phyloP scores from a whole-genome alignment of 2,888 invertebrate species.

The Sclerodermus sp. region DNA sequence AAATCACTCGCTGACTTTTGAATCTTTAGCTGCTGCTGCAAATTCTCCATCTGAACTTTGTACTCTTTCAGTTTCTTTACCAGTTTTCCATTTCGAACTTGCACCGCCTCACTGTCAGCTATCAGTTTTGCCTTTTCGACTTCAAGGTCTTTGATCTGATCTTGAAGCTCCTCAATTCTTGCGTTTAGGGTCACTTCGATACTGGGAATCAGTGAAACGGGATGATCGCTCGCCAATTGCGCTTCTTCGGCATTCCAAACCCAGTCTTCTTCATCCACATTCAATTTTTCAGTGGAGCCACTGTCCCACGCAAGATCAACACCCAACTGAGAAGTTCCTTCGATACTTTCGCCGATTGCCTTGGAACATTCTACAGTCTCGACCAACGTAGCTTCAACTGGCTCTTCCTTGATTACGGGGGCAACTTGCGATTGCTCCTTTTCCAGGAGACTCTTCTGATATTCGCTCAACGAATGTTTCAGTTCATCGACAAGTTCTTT shows the following conservation, averaged over 20 bases:
- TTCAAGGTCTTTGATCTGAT: conserved; percentile 60
- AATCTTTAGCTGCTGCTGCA: conserved; percentile 62
- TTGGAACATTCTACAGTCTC: conserved; percentile 6
- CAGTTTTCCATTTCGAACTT: conserved; percentile 73
- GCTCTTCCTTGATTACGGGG: conserved; percentile 3
- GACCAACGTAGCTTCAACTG: neutral
- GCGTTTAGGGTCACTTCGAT: conserved; percentile 43
- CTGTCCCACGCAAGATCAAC: conserved; percentile 59
- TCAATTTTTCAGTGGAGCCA: conserved; percentile 40
- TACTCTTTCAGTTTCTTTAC: conserved; percentile 83
- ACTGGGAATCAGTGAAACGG: conserved; percentile 28
- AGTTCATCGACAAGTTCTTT: conserved; percentile 11
- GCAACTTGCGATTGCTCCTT: conserved; percentile 6
- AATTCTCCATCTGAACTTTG: conserved; percentile 69
- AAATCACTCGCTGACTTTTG: conserved; percentile 60
- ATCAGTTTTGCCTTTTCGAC: conserved; percentile 26
- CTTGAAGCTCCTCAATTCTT: conserved; percentile 63
- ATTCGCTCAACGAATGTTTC: neutral
- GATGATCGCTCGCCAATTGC: conserved; percentile 57
- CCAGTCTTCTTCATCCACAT: conserved; percentile 62
- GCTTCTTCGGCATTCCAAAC: conserved; percentile 64
- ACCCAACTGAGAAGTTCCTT: conserved; percentile 47
- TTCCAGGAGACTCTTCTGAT: conserved; percentile 2
- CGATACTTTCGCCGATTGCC: neutral
- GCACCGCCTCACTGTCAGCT: conserved; percentile 20